Evolutionary conservation across 2,888 invertebrate genomes (phyloP), one percentile per base, ranked within the genome.

Genomic region (Lycaena phlaeas): DNA sequence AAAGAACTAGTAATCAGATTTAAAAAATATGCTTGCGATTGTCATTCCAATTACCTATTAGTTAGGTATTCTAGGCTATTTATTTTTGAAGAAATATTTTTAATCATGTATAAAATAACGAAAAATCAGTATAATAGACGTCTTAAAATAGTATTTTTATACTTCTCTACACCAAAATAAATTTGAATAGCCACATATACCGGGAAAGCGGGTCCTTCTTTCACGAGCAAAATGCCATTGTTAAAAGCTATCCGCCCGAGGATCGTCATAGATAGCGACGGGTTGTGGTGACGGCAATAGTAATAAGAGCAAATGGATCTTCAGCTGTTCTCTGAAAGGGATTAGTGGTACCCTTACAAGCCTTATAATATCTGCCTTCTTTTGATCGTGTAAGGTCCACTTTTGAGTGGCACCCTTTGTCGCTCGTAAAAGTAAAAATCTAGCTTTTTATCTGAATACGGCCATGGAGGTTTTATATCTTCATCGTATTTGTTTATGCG

Each of bases 291-390:
- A 64, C 66, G 59, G 59, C 63, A 59, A 64, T 61, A 61, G 65
- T 59, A 61, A 63, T 64, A 68, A 64, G 50, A 60, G 54, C 53
- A 65, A 67, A 69, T 68, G 63, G 59, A 62, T 60, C 58, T 58
- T 46, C 43, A 45, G 50, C 52, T 57, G 55, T 49, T 40, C 43
- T 48, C 57, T 56, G 58, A 60, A 50, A 55, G 53, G 52, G 50
- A 49, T 50, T 49, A 47, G 50, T 41, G 26, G 26, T 31, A 26
- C 45, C 31, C 36, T 28, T 39, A 29, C 43, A 41, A 4, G 11
- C 18, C 4, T 29, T 18, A n/a, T 14, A 18, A 29, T 14, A 22
- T 14, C 29, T 12, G 10, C 22, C 14, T 27, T 6, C 17, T 38
- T 28, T 38, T 38, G 15, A 12, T 12, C 18, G 12, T 7, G 18